Base-by-base conservation (phyloP, 2,888 invertebrate genomes). In the Formica aserva region DNA sequence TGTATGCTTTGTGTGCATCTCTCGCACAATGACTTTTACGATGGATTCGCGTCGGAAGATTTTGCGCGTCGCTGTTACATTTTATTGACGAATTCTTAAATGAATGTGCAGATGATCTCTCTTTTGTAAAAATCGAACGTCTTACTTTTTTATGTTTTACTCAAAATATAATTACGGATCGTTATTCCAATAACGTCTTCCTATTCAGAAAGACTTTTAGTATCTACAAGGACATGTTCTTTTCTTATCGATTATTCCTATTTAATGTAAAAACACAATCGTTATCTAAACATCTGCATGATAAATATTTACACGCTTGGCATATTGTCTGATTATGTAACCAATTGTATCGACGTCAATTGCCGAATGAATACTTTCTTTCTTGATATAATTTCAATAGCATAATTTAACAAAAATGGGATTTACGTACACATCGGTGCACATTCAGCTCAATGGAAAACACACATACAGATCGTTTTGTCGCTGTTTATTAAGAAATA, bases 301-400 rank as follows among this genome's bases (percentile, higher is more conserved):
- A 26, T 77, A 67, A 77, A 77, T 77, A 67, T 77, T 77, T 77
- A 77, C 13, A 77, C 67, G 52, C 38, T 77, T 67, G 77, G 29
- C 26, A 55, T 13, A 55, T 22, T 55, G 9, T 35, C 15, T 52
- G 9, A 32, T 72, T 74, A n/a, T 26, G 15, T 67, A 67, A 77
- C 15, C 9, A n/a, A 77, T 77, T 67, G 52, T 55, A 55, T 13
- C 29, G 38, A 55, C 15, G 38, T 38, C 67, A 55, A 67, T 55
- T 29, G n/a, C 22, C n/a, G 52, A 52, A 8, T 48, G 48, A 76
- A 65, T 32, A 45, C 66, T 35, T 66, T 76, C 26, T 65, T 52
- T 76, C 48, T 66, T 38, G 67, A 18, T 13, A 8, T 52, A 67
- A 5, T 41, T 77, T 77, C 77, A 77, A 77, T 77, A 67, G 38